Evolutionary conservation across 2,113 vertebrate genomes (phyloP), one percentile per base, ranked within the genome.

Genomic region (Pelvicachromis taeniatus): DNA sequence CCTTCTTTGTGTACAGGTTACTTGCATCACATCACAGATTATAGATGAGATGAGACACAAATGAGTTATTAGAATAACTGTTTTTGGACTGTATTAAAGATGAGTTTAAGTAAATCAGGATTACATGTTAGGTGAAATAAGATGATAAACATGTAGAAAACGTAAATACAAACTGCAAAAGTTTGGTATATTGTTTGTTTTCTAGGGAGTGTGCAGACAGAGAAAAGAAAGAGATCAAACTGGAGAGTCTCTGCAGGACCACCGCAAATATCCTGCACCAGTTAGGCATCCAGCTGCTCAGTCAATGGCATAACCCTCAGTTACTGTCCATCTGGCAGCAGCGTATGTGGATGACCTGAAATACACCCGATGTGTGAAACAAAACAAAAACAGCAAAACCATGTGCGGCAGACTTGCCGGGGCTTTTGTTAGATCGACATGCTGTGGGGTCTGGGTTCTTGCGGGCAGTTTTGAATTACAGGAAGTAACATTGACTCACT

Each of bases 401-500:
- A 75, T 87, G 87, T 63, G 88, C 29, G 2, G 56, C 82, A 80
- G 82, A 81, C 35, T 80, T 35, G 50, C 54, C n/a, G 2, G 55
- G 45, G 19, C 26, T 42, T 48, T 40, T 8, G 26, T 89, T 48
- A 87, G 87, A 89, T 87, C 83, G 4, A 50, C 75, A 4, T 21
- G 73, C 88, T 92, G 93, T 93, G 91, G 91, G 91, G 87, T 94
- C 90, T 53, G 35, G n/a, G 70, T 50, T 82, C 80, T 83, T 75
- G 61, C 82, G 21, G 83, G 73, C 61, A n/a, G 91, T 80, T 88
- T 94, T 91, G 54, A 81, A 88, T 94, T 94, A 94, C 93, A 94
- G 94, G 93, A 95, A 95, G 93, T 92, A 83, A 80, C 92, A 78
- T 2, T 89, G 89, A 92, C 81, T 95, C 92, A 93, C 91, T 92